These are phyloP conservation scores for Dascyllus trimaculatus DNA, from an alignment of 2,113 vertebrate species.

Conservation along the genomic window DNA sequence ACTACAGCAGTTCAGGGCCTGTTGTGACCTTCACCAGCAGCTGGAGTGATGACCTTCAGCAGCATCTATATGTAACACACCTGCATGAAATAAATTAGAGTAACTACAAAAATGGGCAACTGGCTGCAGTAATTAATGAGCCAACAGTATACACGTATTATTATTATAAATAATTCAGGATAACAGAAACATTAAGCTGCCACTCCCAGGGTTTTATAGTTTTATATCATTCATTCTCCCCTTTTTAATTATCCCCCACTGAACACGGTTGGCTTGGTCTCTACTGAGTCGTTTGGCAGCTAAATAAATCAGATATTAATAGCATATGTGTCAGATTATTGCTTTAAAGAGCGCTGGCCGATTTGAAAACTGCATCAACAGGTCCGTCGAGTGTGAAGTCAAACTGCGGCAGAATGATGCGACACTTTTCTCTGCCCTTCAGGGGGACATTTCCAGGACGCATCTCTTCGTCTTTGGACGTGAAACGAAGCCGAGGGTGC, in stretches of 20 bases:
- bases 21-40: conserved; percentile 62
- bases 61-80: conserved; percentile 27
- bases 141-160: too few species aligned
- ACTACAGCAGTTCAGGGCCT: conserved; percentile 34
- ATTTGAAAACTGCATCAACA: conserved; percentile 58
- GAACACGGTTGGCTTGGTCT: neutral
- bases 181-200: too few species aligned
- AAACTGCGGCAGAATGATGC: conserved; percentile 73
- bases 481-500: neutral
- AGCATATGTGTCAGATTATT: fast-evolving
- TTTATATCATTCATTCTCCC: neutral
- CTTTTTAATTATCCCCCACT: neutral
- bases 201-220: too few species aligned
- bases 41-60: conserved; percentile 70
- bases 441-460: neutral
- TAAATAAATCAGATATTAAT: neutral
- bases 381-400: conserved; percentile 49
- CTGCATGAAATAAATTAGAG: neutral
- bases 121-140: too few species aligned
- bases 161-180: too few species aligned
- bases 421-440: conserved; percentile 45
- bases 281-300: neutral
- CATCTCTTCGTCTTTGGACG: neutral
- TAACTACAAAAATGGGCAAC: too few species aligned
- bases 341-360: neutral